Conservation (phyloP, 1,140 invertebrate genomes). For the Amphibalanus amphitrite region DNA sequence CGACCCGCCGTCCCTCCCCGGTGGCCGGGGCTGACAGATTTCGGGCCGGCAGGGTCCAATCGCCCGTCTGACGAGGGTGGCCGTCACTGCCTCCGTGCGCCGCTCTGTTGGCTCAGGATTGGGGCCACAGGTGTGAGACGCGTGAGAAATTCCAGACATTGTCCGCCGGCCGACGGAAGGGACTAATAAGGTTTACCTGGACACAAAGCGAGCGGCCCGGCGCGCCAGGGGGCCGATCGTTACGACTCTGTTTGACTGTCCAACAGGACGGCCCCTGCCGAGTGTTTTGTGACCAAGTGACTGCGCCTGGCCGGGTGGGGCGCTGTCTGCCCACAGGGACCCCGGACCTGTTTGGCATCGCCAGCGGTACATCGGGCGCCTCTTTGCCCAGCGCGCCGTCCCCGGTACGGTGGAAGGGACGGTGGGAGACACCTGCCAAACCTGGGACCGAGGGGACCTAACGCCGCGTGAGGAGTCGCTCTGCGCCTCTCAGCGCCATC, state of each 20-base stretch:
- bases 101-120: not conserved
- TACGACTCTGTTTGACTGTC: not conserved
- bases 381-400: too few relatives aligned
- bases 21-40: too few relatives aligned
- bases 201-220: not conserved
- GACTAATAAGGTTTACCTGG: not conserved
- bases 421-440: too few relatives aligned
- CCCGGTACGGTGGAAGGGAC: too few relatives aligned
- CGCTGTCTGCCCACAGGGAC: too few relatives aligned
- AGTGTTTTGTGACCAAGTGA: not conserved
- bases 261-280: not conserved
- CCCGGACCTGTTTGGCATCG: too few relatives aligned
- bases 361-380: too few relatives aligned
- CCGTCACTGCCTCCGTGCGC: not conserved
- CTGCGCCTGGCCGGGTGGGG: too few relatives aligned
- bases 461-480: too few relatives aligned
- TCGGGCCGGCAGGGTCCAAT: not conserved
- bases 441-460: too few relatives aligned
- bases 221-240: not conserved
- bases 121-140: not conserved
- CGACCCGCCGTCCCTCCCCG: too few relatives aligned
- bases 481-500: too few relatives aligned
- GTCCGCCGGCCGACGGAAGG: not conserved
- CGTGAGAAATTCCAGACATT: not conserved
- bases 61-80: not conserved